Percentiles rank a stretch among this genome's conserved stretches.
phyloP scores from a whole-genome alignment of 2,797 vertebrate species.

The Onychomys arenicola region DNA sequence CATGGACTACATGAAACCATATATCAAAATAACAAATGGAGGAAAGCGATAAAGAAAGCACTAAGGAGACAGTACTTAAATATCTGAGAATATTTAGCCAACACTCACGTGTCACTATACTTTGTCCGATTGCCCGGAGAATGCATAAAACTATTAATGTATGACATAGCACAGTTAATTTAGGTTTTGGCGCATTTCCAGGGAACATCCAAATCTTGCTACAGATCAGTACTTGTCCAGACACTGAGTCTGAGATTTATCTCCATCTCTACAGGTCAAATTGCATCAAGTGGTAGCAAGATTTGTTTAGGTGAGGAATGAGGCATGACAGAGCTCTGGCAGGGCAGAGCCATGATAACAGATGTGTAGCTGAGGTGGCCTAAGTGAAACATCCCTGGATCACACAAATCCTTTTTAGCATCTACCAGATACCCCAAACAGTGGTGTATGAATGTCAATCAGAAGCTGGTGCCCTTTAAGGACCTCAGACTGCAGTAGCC shows the following conservation, averaged over 20 bases:
- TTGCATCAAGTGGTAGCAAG: not conserved
- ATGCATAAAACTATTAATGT: not conserved
- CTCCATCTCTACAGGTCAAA: not conserved
- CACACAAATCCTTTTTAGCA: slow-evolving; percentile 23
- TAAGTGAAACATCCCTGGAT: slow-evolving; percentile 43
- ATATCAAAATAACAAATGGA: not conserved
- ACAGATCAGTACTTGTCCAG: not conserved
- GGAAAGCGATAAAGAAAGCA: not conserved
- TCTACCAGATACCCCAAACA: not conserved
- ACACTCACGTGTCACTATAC: not conserved
- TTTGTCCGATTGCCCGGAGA: not conserved
- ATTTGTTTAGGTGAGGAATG: slow-evolving; percentile 50
- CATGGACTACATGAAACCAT: no score
- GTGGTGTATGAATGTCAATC: slow-evolving; percentile 3
- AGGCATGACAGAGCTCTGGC: not conserved
- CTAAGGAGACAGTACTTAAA: not conserved
- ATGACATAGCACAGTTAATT: not conserved
- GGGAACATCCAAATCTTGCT: not conserved
- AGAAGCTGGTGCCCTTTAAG: not conserved
- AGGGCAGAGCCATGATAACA: slow-evolving; percentile 7
- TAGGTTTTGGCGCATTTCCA: not conserved
- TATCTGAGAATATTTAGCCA: not conserved
- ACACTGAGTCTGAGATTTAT: not conserved
- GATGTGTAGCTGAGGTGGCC: not conserved
- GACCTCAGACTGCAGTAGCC: not conserved